phyloP scores from a whole-genome alignment of 2,888 invertebrate genomes.

The Athalia circularis region DNA sequence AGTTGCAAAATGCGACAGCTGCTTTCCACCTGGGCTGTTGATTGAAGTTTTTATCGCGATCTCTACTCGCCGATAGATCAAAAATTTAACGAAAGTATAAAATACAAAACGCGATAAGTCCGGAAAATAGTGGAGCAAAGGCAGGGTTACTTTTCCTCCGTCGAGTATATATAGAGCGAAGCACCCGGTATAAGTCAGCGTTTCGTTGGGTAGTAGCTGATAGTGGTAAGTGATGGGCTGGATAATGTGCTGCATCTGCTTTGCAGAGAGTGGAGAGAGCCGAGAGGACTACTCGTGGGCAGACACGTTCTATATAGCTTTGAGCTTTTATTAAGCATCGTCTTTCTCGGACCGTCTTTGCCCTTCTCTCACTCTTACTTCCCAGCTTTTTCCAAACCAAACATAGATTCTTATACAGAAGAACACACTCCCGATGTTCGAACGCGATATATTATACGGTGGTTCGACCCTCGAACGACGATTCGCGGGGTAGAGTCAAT shows the following conservation, averaged over 20 bases:
- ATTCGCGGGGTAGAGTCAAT: not conserved
- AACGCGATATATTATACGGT: not conserved
- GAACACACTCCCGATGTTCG: conserved; percentile 9
- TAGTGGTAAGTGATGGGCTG: conserved; percentile 71
- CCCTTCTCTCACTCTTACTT: conserved; percentile 8
- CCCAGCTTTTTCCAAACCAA: conserved; percentile 18
- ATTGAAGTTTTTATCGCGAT: too few relatives aligned
- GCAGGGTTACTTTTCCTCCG: not conserved
- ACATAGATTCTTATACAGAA: conserved; percentile 19
- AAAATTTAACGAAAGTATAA: not conserved
- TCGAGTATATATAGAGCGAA: conserved; percentile 37
- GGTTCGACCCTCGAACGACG: not conserved
- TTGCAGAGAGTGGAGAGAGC: conserved; percentile 55
- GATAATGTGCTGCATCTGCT: conserved; percentile 73
- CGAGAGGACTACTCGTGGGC: conserved; percentile 17
- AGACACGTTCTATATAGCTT: conserved; percentile 47
- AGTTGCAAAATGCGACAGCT: too few relatives aligned
- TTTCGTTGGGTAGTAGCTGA: conserved; percentile 54
- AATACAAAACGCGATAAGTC: not conserved
- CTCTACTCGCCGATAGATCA: too few relatives aligned
- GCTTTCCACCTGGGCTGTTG: too few relatives aligned
- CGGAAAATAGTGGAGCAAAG: not conserved
- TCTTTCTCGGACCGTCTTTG: conserved; percentile 49
- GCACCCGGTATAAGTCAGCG: conserved; percentile 53
- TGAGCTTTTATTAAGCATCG: conserved; percentile 65